Evolutionary conservation across 1,140 invertebrate genomes (phyloP), one percentile per base, ranked within the genome.

Genomic region (Macrostomum lignano): DNA sequence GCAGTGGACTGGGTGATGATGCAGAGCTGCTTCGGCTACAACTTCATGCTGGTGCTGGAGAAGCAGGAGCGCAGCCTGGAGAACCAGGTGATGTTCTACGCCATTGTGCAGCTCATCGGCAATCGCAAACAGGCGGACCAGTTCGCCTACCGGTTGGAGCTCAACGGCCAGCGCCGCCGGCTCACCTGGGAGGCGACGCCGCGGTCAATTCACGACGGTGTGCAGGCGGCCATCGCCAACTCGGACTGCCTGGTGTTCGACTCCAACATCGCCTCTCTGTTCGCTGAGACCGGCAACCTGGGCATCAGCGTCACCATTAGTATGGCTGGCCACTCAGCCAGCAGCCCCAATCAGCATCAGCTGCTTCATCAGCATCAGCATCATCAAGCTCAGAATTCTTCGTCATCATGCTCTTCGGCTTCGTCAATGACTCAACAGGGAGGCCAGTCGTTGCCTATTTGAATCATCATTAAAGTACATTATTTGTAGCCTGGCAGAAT

Each of bases 1-100:
- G 91, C 88, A 35, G 91, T 98, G 2, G 91, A 98, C 53, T 98
- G 91, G 91, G 91, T 96, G 0, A 98, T 96, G 88, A 94, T 98
- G 84, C 88, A 98, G 53, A 86, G 79, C 7, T 96, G 88, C 60
- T 98, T 93, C 56, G 78, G 77, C 34, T 79, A 91, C 51, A 76
- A 94, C 58, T 98, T 96, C 52, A 96, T 98, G 86, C 64, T 98
- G 36, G 84, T 98, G 11, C 63, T 98, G 17, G 88, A 98, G 59
- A 98, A 98, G 57, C 88, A 98, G 61, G 86, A 62, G 33, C 37
- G 41, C 17, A n/a, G n/a, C n/a, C 81, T 72, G 51, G 79, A 91
- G 62, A 82, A 79, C 6, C 76, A 91, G 51, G 84, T 93, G 45
- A 81, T 91, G 58, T 98, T 98, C 59, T 96, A 94, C 64, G 91